phyloP scores from a whole-genome alignment of 2,888 invertebrate species.

The Trichopria drosophilae region DNA sequence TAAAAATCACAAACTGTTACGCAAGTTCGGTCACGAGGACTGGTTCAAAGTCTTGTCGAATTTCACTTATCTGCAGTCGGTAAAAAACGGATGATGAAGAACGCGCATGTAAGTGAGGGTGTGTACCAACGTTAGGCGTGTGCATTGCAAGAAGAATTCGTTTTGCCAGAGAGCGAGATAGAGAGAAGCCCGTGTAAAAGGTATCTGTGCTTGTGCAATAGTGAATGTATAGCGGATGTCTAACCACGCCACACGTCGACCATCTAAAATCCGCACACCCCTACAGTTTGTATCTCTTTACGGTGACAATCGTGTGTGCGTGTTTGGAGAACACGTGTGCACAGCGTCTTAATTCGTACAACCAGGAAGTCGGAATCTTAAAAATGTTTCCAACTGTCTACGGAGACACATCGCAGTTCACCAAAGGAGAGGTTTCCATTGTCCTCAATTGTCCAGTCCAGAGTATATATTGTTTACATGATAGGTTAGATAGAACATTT shows the following conservation, averaged over 20 bases:
- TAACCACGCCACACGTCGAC: constrained; percentile 47
- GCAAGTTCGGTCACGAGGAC: too few species aligned
- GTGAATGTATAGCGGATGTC: constrained; percentile 59
- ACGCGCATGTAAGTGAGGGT: constrained; percentile 48
- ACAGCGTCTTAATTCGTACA: constrained; percentile 34
- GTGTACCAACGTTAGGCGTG: constrained; percentile 53
- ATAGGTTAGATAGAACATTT: too few species aligned
- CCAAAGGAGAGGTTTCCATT: too few species aligned
- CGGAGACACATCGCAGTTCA: too few species aligned
- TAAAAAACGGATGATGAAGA: constrained; percentile 35
- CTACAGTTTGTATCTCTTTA: constrained; percentile 37
- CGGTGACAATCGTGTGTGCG: constrained; percentile 43
- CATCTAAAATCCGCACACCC: constrained; percentile 45
- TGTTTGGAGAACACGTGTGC: constrained; percentile 38
- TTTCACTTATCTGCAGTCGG: constrained; percentile 31
- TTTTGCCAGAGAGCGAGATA: constrained; percentile 47
- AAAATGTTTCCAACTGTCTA: constrained; percentile 13
- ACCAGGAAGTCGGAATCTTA: constrained; percentile 36
- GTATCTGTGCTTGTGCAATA: constrained; percentile 55
- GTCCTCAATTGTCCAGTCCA: too few species aligned
- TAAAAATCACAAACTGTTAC: too few species aligned
- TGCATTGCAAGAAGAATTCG: constrained; percentile 52
- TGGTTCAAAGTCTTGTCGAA: constrained; percentile 38
- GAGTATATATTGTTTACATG: too few species aligned
- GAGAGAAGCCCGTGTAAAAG: constrained; percentile 44